Percentiles rank a stretch among this genome's conserved stretches.
These are phyloP conservation scores for Ernsta delagoae DNA, from an alignment of 2,888 invertebrate genomes.

Conservation along the genomic window DNA sequence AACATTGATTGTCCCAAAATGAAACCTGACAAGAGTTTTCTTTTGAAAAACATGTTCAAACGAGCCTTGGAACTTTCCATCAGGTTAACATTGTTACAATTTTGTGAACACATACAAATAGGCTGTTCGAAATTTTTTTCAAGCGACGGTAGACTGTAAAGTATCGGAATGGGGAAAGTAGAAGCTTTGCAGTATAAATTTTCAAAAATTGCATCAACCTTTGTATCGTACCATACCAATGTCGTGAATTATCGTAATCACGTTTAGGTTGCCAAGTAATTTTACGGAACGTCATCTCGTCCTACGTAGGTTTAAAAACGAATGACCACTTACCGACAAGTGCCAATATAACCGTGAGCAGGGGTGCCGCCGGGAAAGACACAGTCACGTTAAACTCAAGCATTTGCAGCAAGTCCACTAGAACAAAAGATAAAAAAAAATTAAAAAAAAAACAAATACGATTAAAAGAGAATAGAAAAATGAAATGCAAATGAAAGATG, in stretches of 20 bases:
- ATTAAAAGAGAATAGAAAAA: no score
- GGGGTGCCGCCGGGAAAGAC: constrained; percentile 97
- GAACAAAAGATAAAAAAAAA: constrained; percentile 62
- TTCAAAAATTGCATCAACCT: no score
- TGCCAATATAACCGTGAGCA: constrained; percentile 98
- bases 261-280: background rate
- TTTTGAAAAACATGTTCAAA: background rate
- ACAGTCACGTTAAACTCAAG: constrained; percentile 97
- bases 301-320: background rate
- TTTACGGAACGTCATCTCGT: background rate
- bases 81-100: background rate
- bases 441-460: background rate
- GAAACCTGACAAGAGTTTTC: background rate
- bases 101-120: background rate
- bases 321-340: constrained; percentile 94
- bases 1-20: background rate
- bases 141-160: no score
- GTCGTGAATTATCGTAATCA: no score
- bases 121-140: background rate
- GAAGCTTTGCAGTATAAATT: no score
- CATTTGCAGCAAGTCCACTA: constrained; percentile 99
- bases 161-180: no score
- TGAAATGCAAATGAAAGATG: no score
- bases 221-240: no score
- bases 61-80: background rate